Conservation (phyloP, 2,797 vertebrate species). For the Molossus molossus region DNA sequence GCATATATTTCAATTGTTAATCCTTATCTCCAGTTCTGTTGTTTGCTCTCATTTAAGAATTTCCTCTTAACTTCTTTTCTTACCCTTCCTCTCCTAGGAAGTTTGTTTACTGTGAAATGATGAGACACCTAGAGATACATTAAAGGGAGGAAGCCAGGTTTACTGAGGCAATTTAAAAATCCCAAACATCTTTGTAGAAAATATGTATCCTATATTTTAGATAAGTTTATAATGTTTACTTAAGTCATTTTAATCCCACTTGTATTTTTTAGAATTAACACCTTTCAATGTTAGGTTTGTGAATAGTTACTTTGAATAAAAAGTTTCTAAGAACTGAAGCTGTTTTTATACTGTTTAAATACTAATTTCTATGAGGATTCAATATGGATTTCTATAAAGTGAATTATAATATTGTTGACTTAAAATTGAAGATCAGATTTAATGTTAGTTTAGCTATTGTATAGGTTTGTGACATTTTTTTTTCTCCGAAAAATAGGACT, state of each 20-base stretch:
- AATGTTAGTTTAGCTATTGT: conserved; percentile 12
- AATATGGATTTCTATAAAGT: conserved; percentile 17
- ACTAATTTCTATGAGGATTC: conserved; percentile 39
- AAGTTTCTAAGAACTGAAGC: conserved; percentile 15
- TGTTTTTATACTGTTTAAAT: conserved; percentile 50
- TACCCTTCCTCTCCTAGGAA: background rate
- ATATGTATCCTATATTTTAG: conserved; percentile 53
- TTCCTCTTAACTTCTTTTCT: conserved; percentile 63
- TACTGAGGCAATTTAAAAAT: conserved; percentile 31
- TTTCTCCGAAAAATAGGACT: background rate
- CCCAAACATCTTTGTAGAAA: conserved; percentile 29
- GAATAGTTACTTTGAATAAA: conserved; percentile 50
- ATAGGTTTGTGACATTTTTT: conserved; percentile 20
- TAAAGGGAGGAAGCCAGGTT: conserved; percentile 11
- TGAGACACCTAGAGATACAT: background rate
- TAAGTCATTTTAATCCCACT: background rate
- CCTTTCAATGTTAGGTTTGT: conserved; percentile 52
- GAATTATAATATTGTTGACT: conserved; percentile 61
- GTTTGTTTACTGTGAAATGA: conserved; percentile 36
- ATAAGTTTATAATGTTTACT: conserved; percentile 27
- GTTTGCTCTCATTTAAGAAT: conserved; percentile 61
- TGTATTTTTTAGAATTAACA: background rate
- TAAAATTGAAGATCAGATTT: conserved; percentile 34
- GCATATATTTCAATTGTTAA: background rate
- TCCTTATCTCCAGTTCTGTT: background rate